phyloP scores from a whole-genome alignment of 2,113 vertebrate genomes.

The Tympanuchus pallidicinctus region DNA sequence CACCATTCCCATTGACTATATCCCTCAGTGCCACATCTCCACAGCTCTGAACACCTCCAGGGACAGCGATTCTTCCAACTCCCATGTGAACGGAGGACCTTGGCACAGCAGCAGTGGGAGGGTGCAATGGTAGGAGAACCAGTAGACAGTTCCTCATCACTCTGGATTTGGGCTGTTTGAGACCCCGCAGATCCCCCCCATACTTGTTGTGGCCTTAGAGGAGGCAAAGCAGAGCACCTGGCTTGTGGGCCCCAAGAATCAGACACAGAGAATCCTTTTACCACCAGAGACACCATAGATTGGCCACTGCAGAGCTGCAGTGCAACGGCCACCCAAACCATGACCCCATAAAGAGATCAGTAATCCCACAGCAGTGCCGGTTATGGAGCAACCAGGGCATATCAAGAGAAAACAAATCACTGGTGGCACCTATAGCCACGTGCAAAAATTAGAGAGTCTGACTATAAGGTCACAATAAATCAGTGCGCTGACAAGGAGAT shows the following conservation, averaged over 20 bases:
- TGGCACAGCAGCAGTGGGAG: neutral
- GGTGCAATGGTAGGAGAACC: neutral
- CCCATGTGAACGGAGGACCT: neutral
- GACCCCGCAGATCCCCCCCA: neutral
- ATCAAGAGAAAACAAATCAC: constrained; percentile 49
- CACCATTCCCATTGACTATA: too few species aligned
- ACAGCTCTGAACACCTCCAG: too few species aligned
- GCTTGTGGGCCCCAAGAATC: neutral
- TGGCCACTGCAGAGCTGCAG: neutral
- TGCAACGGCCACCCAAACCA: neutral
- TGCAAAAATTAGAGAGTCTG: constrained; percentile 66
- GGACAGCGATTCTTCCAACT: too few species aligned
- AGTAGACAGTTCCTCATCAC: rapidly evolving
- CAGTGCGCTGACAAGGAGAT: constrained; percentile 66
- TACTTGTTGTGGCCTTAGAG: neutral
- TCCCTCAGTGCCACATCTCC: too few species aligned
- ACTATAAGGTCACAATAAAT: constrained; percentile 75
- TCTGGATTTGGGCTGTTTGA: neutral
- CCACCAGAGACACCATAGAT: neutral
- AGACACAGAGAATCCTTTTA: neutral
- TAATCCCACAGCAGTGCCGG: rapidly evolving
- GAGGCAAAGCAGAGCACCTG: neutral
- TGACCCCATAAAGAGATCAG: neutral
- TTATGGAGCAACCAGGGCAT: neutral
- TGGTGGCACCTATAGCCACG: constrained; percentile 13